phyloP scores from a whole-genome alignment of 2,113 vertebrate species.

The Dipodomys merriami region DNA sequence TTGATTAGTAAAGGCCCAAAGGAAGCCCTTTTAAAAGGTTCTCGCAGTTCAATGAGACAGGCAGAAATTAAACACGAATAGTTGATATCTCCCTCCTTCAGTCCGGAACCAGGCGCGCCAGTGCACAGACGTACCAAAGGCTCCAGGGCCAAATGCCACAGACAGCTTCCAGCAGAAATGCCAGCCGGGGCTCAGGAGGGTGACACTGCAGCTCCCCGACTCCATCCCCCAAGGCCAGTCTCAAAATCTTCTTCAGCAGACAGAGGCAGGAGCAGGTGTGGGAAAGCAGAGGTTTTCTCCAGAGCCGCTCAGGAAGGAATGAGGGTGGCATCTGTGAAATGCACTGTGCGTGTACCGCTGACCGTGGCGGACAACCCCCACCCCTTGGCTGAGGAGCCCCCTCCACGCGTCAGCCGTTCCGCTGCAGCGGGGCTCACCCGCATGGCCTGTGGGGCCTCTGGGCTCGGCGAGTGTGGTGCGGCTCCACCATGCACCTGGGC shows the following conservation, averaged over 20 bases:
- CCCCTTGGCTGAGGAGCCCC: too few species aligned
- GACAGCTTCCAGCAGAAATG: not conserved
- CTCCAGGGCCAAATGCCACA: not conserved
- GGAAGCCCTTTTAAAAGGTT: slow-evolving; percentile 22
- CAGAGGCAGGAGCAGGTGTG: not conserved
- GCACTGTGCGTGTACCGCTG: not conserved
- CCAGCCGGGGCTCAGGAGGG: not conserved
- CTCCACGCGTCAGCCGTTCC: too few species aligned
- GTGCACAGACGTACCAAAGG: not conserved
- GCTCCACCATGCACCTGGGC: not conserved
- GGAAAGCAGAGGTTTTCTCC: not conserved
- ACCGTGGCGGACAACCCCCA: not conserved
- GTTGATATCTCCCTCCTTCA: not conserved
- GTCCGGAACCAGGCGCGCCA: not conserved
- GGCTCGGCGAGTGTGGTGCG: rapidly evolving
- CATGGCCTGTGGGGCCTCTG: not conserved
- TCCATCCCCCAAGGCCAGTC: not conserved
- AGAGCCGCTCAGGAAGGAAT: not conserved
- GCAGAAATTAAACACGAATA: not conserved
- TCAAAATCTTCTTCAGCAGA: not conserved
- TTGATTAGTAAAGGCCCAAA: slow-evolving; percentile 22
- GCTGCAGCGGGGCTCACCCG: too few species aligned
- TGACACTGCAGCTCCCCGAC: not conserved
- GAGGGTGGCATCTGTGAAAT: not conserved
- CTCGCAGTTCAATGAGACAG: not conserved